A percentile compares a stretch with the other conserved stretches of the same genome.
phyloP scores from a whole-genome alignment of 64 coral and sea anemone species.

The Porites lutea region DNA sequence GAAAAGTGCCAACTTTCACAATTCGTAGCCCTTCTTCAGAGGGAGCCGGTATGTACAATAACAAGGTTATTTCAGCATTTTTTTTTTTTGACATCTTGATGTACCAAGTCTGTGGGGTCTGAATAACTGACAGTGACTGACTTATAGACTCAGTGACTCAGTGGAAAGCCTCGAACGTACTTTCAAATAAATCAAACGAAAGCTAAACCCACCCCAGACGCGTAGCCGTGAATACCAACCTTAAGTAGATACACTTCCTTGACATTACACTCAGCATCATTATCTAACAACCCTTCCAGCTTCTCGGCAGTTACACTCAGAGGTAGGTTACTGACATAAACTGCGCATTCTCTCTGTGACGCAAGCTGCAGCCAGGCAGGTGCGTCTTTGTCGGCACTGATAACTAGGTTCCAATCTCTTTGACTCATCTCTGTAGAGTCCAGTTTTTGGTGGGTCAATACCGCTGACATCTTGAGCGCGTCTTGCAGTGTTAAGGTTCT shows the following conservation, averaged over 20 bases:
- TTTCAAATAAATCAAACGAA: too few species aligned
- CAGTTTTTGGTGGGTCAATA: background rate
- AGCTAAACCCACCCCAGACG: background rate
- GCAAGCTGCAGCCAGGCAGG: conserved; percentile 73
- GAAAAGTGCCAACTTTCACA: too few species aligned
- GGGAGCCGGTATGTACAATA: too few species aligned
- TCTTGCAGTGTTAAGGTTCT: conserved; percentile 70
- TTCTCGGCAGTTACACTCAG: conserved; percentile 77
- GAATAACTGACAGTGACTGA: too few species aligned
- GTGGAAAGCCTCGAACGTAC: too few species aligned
- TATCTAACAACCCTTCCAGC: conserved; percentile 74
- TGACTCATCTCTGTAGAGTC: conserved; percentile 33
- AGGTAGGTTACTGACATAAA: conserved; percentile 78
- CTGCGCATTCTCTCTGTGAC: conserved; percentile 45
- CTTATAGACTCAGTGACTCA: too few species aligned
- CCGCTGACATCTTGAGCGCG: conserved; percentile 67
- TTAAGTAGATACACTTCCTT: conserved; percentile 68
- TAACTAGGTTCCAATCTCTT: conserved; percentile 74
- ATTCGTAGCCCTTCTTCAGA: too few species aligned
- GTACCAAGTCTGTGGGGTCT: too few species aligned
- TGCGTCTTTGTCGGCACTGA: conserved; percentile 75
- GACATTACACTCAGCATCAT: conserved; percentile 79
- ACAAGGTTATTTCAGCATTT: too few species aligned
- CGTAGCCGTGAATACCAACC: conserved; percentile 22
- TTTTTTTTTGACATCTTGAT: too few species aligned